Base-by-base conservation (phyloP, 2,797 vertebrate genomes). In the Channallabes apus region DNA sequence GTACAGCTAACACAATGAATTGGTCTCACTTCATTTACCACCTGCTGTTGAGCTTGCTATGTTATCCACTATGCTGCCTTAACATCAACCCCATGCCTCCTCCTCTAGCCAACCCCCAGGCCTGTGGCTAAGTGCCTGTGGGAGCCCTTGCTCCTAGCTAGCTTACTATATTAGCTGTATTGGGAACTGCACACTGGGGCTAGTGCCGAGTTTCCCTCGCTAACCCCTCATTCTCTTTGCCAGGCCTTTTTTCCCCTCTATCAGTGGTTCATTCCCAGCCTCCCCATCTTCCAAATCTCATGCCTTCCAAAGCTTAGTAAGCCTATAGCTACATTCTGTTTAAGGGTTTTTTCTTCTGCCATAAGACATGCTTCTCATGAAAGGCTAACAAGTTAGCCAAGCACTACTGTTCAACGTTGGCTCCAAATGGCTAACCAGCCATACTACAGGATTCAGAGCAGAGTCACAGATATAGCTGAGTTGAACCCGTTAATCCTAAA, bases 391-490 rank as follows among this genome's bases (percentile, higher is more conserved):
- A 32, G 54, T 32, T 76, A 58, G 51, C 76, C 76, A 38, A 78
- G 59, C 22, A 79, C 58, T 14, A 41, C 59, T 79, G 32, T 62
- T 8, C 77, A 79, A 59, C 24, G 41, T 17, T 62, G 24, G 5
- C 32, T n/a, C 58, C 61, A 56, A 77, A 77, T 78, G 75, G 61
- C 56, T 61, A 78, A 61, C 76, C 56, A 78, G 76, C 9, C 56
- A 78, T 78, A 38, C 18, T 38, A 78, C 18, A 62, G 22, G 58
- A 78, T 61, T 38, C 32, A 41, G 76, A 62, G n/a, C 20, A n/a
- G 27, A 67, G 41, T 80, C 79, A 67, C 62, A 67, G 61, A 80
- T 80, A 64, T 51, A 46, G 79, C 41, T 80, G 27, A 73, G 35
- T 29, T 61, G 81, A 80, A 80, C 46, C 29, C 17, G 1, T 46